A percentile compares a stretch with the other conserved stretches of the same genome.
Evolutionary conservation across 2,113 vertebrate genomes (phyloP).

Genomic region (Anhinga rufa): DNA sequence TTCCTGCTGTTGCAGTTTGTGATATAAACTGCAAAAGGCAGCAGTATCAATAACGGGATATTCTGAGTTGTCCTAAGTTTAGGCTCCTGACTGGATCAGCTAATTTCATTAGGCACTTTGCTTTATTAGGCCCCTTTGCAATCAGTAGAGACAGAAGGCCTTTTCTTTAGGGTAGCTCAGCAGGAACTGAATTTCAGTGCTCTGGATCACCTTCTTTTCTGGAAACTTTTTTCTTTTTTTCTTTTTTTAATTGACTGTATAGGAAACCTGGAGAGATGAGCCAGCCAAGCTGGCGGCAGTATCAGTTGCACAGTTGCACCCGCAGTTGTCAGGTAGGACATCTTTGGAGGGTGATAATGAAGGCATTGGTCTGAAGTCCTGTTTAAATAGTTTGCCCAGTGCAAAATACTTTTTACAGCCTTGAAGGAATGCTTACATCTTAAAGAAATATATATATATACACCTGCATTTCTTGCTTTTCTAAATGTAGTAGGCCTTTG

Average conservation of each 20-base stretch:
- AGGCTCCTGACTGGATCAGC: background rate
- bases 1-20: background rate
- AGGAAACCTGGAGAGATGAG: background rate
- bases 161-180: background rate
- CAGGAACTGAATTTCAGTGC: background rate
- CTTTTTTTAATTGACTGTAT: background rate
- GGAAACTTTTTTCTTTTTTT: accelerated
- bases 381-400: background rate
- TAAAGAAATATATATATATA: background rate
- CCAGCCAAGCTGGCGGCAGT: background rate
- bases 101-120: background rate
- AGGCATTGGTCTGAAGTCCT: background rate
- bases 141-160: background rate
- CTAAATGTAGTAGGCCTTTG: background rate
- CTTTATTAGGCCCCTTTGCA: background rate
- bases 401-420: background rate
- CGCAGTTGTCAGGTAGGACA: background rate
- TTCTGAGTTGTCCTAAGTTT: background rate
- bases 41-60: background rate
- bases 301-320: background rate
- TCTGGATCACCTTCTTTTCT: background rate
- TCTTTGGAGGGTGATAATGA: background rate
- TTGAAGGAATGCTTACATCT: background rate
- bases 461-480: background rate
- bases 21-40: background rate